A percentile compares a stretch with the other conserved stretches of the same genome.
Evolutionary conservation across 2,797 vertebrate genomes (phyloP).

Genomic region (Clamator glandarius): DNA sequence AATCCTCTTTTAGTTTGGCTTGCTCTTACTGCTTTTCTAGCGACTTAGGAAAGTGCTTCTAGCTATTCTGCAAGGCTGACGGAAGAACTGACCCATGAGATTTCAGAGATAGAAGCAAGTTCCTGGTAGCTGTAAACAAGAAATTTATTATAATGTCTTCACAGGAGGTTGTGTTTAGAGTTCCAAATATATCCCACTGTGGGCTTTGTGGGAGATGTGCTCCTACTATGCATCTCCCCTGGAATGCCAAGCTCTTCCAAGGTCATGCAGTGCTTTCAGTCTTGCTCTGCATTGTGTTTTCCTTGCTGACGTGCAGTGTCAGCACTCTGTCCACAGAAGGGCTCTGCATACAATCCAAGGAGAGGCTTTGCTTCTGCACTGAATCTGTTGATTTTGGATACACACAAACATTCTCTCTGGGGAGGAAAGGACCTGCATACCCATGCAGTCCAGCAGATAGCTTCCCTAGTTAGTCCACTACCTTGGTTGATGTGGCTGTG

Average conservation of each 20-base stretch:
- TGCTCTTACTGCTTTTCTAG: not conserved
- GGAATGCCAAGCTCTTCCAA: not conserved
- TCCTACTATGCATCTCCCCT: not conserved
- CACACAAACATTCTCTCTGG: not conserved
- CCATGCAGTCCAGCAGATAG: not conserved
- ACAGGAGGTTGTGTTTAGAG: not conserved
- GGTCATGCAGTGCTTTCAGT: not conserved
- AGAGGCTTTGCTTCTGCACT: not conserved
- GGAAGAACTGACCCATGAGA: not conserved
- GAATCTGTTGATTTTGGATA: not conserved
- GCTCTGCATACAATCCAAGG: not conserved
- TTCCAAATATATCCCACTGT: not conserved
- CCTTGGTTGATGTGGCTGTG: not conserved
- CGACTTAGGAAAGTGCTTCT: not conserved
- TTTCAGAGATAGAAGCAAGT: not conserved
- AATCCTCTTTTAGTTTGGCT: not conserved
- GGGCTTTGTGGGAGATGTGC: not conserved
- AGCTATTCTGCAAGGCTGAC: not conserved
- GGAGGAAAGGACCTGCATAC: not conserved
- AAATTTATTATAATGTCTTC: not conserved
- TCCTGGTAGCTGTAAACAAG: conserved; percentile 16
- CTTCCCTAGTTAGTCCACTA: not conserved
- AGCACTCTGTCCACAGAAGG: not conserved
- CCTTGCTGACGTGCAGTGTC: not conserved
- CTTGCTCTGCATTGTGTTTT: not conserved